phyloP scores from a whole-genome alignment of 1,140 invertebrate genomes.

The Tribolium castaneum region DNA sequence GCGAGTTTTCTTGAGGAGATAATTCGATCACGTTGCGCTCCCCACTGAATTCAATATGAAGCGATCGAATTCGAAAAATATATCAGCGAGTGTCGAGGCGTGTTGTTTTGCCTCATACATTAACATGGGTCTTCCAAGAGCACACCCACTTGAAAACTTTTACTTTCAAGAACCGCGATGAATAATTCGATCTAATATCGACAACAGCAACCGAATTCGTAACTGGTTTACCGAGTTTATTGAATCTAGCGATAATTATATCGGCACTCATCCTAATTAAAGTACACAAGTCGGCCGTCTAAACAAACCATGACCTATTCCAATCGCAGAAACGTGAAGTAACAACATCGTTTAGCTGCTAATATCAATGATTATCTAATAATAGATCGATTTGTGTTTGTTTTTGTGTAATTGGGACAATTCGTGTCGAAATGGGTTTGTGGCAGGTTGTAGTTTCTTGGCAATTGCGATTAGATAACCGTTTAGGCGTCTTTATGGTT shows the following conservation, averaged over 20 bases:
- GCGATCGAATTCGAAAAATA: no score
- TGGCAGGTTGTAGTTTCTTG: neutral
- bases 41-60: neutral
- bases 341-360: neutral
- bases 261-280: conserved; percentile 20
- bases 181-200: conserved; percentile 12
- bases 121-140: conserved; percentile 4
- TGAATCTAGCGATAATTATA: neutral
- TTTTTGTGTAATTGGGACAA: neutral
- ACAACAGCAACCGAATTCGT: neutral
- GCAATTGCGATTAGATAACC: neutral
- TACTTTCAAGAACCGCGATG: conserved; percentile 16
- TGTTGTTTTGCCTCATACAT: neutral
- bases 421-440: neutral
- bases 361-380: conserved; percentile 20
- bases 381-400: conserved; percentile 17
- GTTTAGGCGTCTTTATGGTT: neutral
- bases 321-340: conserved; percentile 6
- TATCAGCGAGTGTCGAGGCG: neutral
- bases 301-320: conserved; percentile 31
- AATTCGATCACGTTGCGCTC: neutral
- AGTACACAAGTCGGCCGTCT: neutral
- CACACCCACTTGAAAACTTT: conserved; percentile 29
- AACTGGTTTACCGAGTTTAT: neutral
- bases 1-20: neutral